Conservation (phyloP, 2,888 invertebrate species). For the Abrostola triplasia region DNA sequence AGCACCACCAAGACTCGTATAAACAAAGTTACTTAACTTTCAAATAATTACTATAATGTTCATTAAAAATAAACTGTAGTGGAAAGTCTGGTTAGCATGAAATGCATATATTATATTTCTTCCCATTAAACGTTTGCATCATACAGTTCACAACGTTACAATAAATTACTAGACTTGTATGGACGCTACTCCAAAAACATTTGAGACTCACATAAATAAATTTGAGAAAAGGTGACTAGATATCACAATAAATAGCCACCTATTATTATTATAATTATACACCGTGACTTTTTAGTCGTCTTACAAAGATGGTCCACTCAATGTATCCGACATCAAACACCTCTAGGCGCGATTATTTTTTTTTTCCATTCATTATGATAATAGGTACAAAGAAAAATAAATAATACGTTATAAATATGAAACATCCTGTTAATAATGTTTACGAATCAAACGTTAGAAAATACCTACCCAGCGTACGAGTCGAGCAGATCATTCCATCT, state of each 20-base stretch:
- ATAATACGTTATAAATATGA: no score
- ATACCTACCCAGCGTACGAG: no score
- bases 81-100: conserved; percentile 70
- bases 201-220: conserved; percentile 1
- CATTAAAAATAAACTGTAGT: conserved; percentile 59
- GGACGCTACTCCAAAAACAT: conserved; percentile 19
- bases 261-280: no score
- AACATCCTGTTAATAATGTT: no score
- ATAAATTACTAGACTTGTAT: conserved; percentile 50
- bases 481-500: no score
- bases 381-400: no score
- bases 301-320: no score
- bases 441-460: no score
- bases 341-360: no score
- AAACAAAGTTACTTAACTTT: conserved; percentile 29
- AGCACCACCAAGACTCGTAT: conserved; percentile 21
- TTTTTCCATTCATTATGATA: no score
- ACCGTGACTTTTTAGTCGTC: no score
- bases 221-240: conserved; percentile 29
- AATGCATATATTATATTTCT: conserved; percentile 63
- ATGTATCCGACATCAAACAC: no score
- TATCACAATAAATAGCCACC: conserved; percentile 27
- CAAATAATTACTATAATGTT: conserved; percentile 38
- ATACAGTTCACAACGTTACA: conserved; percentile 46
- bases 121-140: conserved; percentile 39